phyloP scores from a whole-genome alignment of 1,140 invertebrate species.

The Choristoneura fumiferana region DNA sequence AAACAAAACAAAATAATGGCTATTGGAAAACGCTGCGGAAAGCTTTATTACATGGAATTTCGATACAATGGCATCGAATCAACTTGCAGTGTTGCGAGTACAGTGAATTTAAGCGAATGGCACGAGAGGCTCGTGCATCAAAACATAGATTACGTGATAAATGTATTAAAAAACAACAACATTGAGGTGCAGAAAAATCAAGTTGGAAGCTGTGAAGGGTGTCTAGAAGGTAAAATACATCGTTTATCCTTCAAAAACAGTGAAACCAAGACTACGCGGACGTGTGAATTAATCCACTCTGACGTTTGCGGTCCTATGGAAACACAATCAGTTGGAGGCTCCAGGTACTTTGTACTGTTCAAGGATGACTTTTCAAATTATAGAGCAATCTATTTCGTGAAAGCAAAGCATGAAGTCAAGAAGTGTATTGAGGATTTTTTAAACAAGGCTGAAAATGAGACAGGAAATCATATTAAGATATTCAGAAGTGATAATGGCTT shows the following conservation, averaged over 20 bases:
- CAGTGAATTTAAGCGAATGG: conserved; percentile 45
- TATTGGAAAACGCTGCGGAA: conserved; percentile 33
- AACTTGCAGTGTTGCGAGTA: conserved; percentile 16
- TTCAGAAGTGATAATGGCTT: conserved; percentile 66
- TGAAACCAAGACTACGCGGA: conserved; percentile 22
- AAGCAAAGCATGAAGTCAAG: conserved; percentile 53
- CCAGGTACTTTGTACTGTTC: conserved; percentile 51
- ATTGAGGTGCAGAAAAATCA: conserved; percentile 25
- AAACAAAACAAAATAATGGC: conserved; percentile 34
- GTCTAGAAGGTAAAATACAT: conserved; percentile 28
- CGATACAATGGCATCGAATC: conserved; percentile 20
- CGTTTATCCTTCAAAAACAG: conserved; percentile 28
- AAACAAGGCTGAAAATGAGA: conserved; percentile 38
- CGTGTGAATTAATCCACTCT: conserved; percentile 34
- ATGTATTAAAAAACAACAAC: conserved; percentile 40
- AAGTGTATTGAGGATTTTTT: conserved; percentile 38
- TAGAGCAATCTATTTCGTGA: conserved; percentile 52
- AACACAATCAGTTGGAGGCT: conserved; percentile 35
- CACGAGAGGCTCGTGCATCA: conserved; percentile 62
- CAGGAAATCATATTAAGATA: conserved; percentile 38
- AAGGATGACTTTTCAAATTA: conserved; percentile 57
- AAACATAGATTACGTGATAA: conserved; percentile 53
- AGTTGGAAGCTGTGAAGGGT: neutral
- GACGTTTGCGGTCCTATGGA: conserved; percentile 41
- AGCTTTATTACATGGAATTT: conserved; percentile 34